phyloP scores from a whole-genome alignment of 2,888 invertebrate species.

The Physocephala rufipes region DNA sequence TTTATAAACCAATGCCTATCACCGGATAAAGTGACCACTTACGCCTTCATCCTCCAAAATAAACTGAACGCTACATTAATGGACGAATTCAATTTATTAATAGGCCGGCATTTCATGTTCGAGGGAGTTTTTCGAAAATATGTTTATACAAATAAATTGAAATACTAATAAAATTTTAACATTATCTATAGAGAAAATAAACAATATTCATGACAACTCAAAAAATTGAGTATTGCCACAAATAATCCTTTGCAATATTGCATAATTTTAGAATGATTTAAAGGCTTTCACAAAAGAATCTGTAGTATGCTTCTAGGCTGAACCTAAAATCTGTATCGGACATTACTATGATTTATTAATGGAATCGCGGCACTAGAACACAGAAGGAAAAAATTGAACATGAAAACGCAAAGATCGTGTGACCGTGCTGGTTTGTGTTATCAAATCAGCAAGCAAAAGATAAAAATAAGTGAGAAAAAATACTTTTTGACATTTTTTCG shows the following conservation, averaged over 20 bases:
- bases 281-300: neutral
- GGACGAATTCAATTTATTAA: constrained; percentile 56
- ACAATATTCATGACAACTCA: too few species aligned
- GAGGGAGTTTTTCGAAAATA: constrained; percentile 12
- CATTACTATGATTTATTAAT: neutral
- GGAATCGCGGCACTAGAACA: too few species aligned
- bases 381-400: too few species aligned
- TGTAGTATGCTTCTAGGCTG: constrained; percentile 5
- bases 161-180: neutral
- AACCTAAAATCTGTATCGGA: neutral
- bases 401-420: too few species aligned
- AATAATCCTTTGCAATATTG: too few species aligned
- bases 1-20: constrained; percentile 59
- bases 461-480: too few species aligned
- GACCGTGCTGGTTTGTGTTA: too few species aligned
- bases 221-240: too few species aligned
- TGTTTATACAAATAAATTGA: constrained; percentile 6
- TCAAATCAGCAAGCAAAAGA: too few species aligned
- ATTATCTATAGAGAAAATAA: too few species aligned
- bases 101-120: constrained; percentile 55
- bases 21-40: constrained; percentile 59
- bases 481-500: too few species aligned
- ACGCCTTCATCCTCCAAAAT: constrained; percentile 54
- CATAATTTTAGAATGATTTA: neutral
- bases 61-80: constrained; percentile 54